Conservation (phyloP, 1,140 invertebrate genomes). For the Megathymus violae region DNA sequence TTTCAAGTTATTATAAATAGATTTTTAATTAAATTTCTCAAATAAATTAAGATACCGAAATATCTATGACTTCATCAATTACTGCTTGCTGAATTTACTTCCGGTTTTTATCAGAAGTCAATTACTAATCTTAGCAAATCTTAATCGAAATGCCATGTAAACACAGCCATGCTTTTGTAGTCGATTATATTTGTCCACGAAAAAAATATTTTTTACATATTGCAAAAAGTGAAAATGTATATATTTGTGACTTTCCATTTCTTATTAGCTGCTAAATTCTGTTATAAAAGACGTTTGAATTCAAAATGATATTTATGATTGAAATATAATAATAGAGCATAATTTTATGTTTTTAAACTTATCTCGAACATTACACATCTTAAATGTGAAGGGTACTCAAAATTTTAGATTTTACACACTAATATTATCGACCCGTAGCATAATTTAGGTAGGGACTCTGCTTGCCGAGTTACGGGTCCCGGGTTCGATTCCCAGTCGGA, state of each 20-base stretch:
- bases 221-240: too few species aligned
- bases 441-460: too few species aligned
- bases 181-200: not conserved
- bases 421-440: too few species aligned
- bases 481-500: too few species aligned
- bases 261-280: not conserved
- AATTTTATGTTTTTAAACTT: too few species aligned
- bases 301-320: too few species aligned
- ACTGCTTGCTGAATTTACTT: conserved; percentile 5
- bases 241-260: not conserved
- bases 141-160: conserved; percentile 18
- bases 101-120: conserved; percentile 14
- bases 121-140: conserved; percentile 13
- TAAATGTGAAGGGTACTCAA: too few species aligned
- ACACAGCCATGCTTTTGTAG: not conserved
- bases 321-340: too few species aligned
- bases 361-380: too few species aligned
- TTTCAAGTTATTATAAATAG: conserved; percentile 4
- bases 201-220: not conserved
- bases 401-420: too few species aligned
- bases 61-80: conserved; percentile 13
- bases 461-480: too few species aligned
- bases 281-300: not conserved
- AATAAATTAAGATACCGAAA: conserved; percentile 20
- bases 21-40: conserved; percentile 15